Base-by-base conservation (phyloP, 2,113 vertebrate species). In the human (Homo sapiens) region DNA sequence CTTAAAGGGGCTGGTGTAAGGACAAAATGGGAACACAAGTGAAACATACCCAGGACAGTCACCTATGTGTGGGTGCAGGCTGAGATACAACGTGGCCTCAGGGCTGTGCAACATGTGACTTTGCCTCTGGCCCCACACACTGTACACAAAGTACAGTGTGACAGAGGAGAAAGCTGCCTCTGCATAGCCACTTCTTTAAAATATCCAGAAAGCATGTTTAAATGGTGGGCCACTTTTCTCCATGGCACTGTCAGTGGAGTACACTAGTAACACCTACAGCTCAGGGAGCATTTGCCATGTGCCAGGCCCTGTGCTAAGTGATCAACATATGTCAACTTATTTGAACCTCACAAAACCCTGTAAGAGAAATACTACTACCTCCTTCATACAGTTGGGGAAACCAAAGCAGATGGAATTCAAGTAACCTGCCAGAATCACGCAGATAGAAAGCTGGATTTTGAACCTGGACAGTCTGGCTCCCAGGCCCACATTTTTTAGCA, bases 91-190 rank as follows among this genome's bases (percentile, higher is more conserved):
- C 9, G 6, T 17, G 27, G 30, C 30, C 30, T 32, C 59, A 2
- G 5, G 40, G 23, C 22, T 25, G 12, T 18, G 20, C 0, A 0
- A 61, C 14, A 1, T 0, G 10, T 27, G 55, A 30, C 64, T 84
- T 61, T 89, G n/a, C 66, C 45, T 43, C 2, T 22, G 35, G 78
- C 32, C 35, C 22, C 64, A 55, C 48, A 66, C n/a, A 1, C 1
- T 17, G 43, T 0, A 0, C 16, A 20, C 38, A 16, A 25, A 64
- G 48, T 6, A 38, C 73, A 85, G 5, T 4, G 6, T 61, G 81
- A 40, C 80, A 95, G 78, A 16, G 32, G 10, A 64, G 79, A 81
- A 89, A 55, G 48, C 43, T 78, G 27, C 20, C 78, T 61, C 57
- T 35, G 52, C 18, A 1, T 20, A 32, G 64, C 11, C 6, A 4